Evolutionary conservation across 1,140 invertebrate genomes (phyloP), one percentile per base, ranked within the genome.

Genomic region (Drosophila setifemur): DNA sequence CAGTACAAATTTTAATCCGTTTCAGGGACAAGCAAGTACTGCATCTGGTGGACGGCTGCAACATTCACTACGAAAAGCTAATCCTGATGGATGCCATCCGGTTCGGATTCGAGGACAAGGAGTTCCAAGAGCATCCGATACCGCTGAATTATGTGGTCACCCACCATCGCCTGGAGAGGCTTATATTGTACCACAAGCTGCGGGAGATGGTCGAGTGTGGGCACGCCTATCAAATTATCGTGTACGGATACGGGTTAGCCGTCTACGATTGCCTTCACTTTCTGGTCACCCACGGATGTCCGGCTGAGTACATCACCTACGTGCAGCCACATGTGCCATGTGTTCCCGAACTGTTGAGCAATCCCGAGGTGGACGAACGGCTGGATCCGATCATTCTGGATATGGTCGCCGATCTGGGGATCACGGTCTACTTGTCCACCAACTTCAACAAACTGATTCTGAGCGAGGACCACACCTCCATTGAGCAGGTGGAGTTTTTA

Each of bases 131-230:
- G 0, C 1, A 9, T 8, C 18, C 4, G 0, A 8, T 18, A 2
- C 75, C 79, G 0, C 21, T 49, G 4, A 85, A 85, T 37, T 85
- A 79, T 49, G 14, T 43, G 1, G 12, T 23, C 1, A 55, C 67
- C 35, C 79, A 85, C 33, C 11, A 16, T 1, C 75, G 75, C 1
- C 37, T 85, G 11, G 79, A 85, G 26, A 85, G 71, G 31, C 67
- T 86, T 1, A 44, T 75, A n/a, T 69, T 85, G 0, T 86, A 86
- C 8, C 57, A 86, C 40, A 86, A 86, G 25, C 1, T 86, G 0
- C 11, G 23, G 0, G 71, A 74, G 6, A 28, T 72, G 3, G 33
- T 42, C 1, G 16, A 53, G 0, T 1, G 18, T 4, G 4, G 8
- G 0, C 2, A 39, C 2, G 0, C 2, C 1, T 18, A 16, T 0